Evolutionary conservation across 2,888 invertebrate genomes (phyloP), one percentile per base, ranked within the genome.

Genomic region (Cacoxenus indagator): DNA sequence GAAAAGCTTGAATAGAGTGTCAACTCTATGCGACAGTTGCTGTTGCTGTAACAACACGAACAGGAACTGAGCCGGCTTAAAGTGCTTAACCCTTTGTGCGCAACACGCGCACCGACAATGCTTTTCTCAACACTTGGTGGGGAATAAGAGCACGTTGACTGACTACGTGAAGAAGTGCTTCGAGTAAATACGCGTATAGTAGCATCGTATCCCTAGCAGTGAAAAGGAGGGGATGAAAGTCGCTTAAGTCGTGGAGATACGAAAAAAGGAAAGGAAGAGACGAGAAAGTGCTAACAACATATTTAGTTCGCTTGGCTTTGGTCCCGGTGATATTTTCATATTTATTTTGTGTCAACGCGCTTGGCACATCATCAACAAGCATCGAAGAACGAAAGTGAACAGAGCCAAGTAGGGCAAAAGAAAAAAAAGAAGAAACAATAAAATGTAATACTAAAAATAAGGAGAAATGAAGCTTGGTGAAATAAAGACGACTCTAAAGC

Each of bases 271-370:
- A 57, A 57, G 26, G n/a, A 37, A 55, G 11, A 22, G 45, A 57
- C 51, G 69, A 69, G 68, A 71, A 54, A 68, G 70, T 68, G 76
- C 76, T 76, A 81, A 75, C 76, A 76, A 77, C 81, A 82, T 81
- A 81, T 80, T 82, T 82, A 79, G 80, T 83, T 70, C n/a, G n/a
- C n/a, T n/a, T n/a, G n/a, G n/a, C n/a, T n/a, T n/a, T n/a, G n/a
- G n/a, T n/a, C 73, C 68, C 71, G 82, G 82, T 73, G 75, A 69
- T 76, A 73, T 77, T 76, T 45, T 81, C 76, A 76, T 82, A 82
- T 79, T 82, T 79, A 78, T 76, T 82, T 80, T 76, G 76, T 75
- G 26, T 19, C 59, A 1, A 43, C n/a, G n/a, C n/a, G n/a, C n/a
- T n/a, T n/a, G n/a, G n/a, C n/a, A n/a, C n/a, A n/a, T n/a, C 62